These are phyloP conservation scores for Taphrorychus bicolor DNA, from an alignment of 2,888 invertebrate genomes.

Conservation along the genomic window DNA sequence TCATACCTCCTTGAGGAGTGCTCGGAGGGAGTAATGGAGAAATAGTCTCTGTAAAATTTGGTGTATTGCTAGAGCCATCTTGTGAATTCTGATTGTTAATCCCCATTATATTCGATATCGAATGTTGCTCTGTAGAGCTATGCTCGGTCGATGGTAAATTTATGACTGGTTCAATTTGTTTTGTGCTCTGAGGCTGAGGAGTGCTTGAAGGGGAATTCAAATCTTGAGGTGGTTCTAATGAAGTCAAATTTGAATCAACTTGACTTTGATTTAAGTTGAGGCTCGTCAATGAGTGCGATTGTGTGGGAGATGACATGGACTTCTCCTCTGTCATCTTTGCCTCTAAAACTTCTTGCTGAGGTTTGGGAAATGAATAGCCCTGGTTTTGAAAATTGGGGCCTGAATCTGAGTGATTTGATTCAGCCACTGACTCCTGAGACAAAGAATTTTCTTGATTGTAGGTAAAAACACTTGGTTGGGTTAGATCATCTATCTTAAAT, in stretches of 20 bases:
- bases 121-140: constrained; percentile 28
- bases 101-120: constrained; percentile 23
- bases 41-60: constrained; percentile 6
- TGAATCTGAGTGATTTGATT: constrained; percentile 50
- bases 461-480: constrained; percentile 50
- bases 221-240: not conserved
- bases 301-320: constrained; percentile 35
- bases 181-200: constrained; percentile 12
- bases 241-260: not conserved
- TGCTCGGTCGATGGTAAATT: constrained; percentile 1
- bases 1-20: not conserved
- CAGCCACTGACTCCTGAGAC: constrained; percentile 53
- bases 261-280: not conserved
- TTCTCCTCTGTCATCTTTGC: constrained; percentile 9
- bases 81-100: constrained; percentile 15
- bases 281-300: constrained; percentile 19
- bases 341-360: constrained; percentile 27
- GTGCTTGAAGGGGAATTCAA: constrained; percentile 7
- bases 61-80: constrained; percentile 12
- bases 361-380: constrained; percentile 29
- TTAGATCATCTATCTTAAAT: constrained; percentile 59
- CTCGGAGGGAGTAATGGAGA: not conserved
- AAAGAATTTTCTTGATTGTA: constrained; percentile 55
- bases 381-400: constrained; percentile 46
- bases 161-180: constrained; percentile 9